Evolutionary conservation across 2,888 invertebrate genomes (phyloP), one percentile per base, ranked within the genome.

Genomic region (Dexiosoma caninum): DNA sequence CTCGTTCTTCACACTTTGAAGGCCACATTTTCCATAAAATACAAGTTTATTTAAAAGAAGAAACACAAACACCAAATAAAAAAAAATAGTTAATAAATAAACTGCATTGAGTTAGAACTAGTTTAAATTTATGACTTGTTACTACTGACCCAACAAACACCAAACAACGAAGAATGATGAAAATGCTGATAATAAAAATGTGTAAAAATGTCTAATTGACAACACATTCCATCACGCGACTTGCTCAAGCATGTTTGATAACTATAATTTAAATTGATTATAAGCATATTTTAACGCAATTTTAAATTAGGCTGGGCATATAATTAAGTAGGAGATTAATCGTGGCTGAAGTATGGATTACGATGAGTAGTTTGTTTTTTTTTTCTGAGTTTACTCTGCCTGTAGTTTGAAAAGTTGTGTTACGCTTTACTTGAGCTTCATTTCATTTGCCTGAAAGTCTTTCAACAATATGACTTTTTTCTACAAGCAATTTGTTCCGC

Each of bases 81-180:
- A n/a, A n/a, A n/a, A n/a, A n/a, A n/a, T 37, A 44, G 27, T 27
- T 27, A 27, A n/a, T n/a, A n/a, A n/a, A n/a, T 42, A 72, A 60
- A 78, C 44, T 51, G 66, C 42, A 57, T 42, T 74, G 53, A 67
- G 42, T 69, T 69, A 64, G 72, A 72, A 81, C 81, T 62, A 51
- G 81, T 72, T 81, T 71, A 69, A 69, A 77, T 81, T 72, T 62
- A 76, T 53, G 16, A 35, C 30, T 55, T 53, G 35, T 9, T 27
- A 66, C 80, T 46, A 71, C 71, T 80, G 76, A 72, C 80, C 80
- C 76, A 75, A 49, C 75, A 80, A 44, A 76, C 70, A 30, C 7
- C 35, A 16, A 8, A 19, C 14, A 14, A 27, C 23, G n/a, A 37
- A 27, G 53, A 10, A 37, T 16, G 21, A 55, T 19, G 37, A 9